These are phyloP conservation scores for Drosophila pullipes DNA, from an alignment of 2,888 invertebrate species.

Conservation along the genomic window DNA sequence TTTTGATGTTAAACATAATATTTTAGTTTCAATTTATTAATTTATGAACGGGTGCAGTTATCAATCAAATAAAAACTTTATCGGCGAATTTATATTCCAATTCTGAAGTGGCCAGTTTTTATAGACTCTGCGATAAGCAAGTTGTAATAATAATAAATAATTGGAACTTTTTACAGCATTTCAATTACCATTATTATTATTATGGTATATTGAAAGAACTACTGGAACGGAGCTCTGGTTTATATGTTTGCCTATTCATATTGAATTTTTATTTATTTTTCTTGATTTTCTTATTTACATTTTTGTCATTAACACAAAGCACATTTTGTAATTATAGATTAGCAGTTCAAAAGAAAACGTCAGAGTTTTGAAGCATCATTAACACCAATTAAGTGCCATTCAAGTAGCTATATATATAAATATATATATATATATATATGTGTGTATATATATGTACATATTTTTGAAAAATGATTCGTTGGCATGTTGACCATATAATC, in stretches of 20 bases:
- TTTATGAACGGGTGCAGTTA: too few species aligned
- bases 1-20: background rate
- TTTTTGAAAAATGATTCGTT: constrained; percentile 57
- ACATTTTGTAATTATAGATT: constrained; percentile 30
- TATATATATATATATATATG: background rate
- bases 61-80: too few species aligned
- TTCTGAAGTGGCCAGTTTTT: background rate
- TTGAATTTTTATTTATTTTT: background rate
- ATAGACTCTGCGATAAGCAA: too few species aligned
- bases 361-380: constrained; percentile 45
- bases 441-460: background rate
- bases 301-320: constrained; percentile 18
- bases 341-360: constrained; percentile 23
- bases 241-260: background rate
- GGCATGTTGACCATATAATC: constrained; percentile 36
- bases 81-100: background rate
- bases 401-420: constrained; percentile 3
- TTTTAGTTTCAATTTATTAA: background rate
- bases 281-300: background rate
- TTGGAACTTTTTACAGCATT: background rate
- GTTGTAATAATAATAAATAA: background rate
- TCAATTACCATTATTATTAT: background rate
- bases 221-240: background rate
- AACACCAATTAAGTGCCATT: constrained; percentile 31
- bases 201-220: background rate